Evolutionary conservation across 1,140 invertebrate species (phyloP).

Genomic region (Gonioctena quinquepunctata): DNA sequence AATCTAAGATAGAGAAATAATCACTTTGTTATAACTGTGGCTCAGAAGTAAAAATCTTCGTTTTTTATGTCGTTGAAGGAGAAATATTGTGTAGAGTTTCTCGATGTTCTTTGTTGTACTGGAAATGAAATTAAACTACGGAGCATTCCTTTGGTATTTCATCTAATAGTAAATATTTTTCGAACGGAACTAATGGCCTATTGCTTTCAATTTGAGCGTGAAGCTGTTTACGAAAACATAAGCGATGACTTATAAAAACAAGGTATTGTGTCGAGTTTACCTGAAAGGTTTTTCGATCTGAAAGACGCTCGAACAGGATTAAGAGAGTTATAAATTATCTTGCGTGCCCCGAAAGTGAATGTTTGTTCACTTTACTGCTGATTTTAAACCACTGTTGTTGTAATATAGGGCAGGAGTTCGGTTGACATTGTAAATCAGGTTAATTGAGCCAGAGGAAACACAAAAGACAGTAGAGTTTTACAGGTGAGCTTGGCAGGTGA

Average conservation of each 20-base stretch:
- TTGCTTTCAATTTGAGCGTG: neutral
- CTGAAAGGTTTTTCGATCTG: neutral
- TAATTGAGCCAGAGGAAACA: neutral
- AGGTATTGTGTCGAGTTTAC: neutral
- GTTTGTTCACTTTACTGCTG: neutral
- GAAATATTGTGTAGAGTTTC: too few species aligned
- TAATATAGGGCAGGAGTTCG: neutral
- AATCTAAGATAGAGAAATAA: too few species aligned
- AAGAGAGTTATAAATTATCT: neutral
- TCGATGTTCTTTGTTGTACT: too few species aligned
- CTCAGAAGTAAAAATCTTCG: too few species aligned
- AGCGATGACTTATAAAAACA: neutral
- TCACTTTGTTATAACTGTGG: too few species aligned
- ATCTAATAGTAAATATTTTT: too few species aligned
- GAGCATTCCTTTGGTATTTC: too few species aligned
- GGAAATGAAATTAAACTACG: too few species aligned
- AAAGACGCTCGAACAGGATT: neutral
- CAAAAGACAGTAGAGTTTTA: neutral
- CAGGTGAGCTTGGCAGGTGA: neutral
- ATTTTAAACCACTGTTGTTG: neutral
- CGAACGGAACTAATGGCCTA: neutral
- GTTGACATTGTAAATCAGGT: neutral
- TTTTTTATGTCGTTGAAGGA: too few species aligned
- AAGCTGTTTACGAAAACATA: neutral
- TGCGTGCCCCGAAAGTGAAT: neutral